Percentiles rank a stretch among this genome's conserved stretches.
phyloP scores from a whole-genome alignment of 2,797 vertebrate species.

The Fundulus diaphanus region DNA sequence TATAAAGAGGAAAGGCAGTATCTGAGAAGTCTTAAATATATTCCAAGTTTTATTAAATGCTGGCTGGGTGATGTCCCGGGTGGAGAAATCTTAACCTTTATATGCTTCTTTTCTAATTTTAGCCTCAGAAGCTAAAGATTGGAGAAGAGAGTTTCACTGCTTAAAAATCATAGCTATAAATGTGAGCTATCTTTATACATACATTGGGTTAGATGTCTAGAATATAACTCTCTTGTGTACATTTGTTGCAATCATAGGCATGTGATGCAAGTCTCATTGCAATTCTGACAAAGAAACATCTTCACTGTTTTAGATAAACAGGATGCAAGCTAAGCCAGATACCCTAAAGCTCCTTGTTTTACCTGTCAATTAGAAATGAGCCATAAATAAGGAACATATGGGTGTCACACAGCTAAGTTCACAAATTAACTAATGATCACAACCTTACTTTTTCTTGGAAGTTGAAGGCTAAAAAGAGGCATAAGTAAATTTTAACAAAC shows the following conservation, averaged over 20 bases:
- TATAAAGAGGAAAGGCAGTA: conserved; percentile 16
- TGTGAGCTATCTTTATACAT: conserved; percentile 2
- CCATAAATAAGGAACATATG: not conserved
- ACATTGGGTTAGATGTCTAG: too few relatives aligned
- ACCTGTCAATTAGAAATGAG: not conserved
- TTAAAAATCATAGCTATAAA: conserved; percentile 19
- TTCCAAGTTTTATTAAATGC: conserved; percentile 32
- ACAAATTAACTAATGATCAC: not conserved
- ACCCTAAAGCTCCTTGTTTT: not conserved
- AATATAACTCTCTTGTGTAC: not conserved
- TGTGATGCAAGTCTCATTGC: not conserved
- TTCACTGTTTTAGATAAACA: not conserved
- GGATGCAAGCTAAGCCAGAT: not conserved
- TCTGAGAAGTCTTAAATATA: conserved; percentile 21
- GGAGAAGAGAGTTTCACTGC: not conserved
- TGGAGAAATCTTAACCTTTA: conserved; percentile 33
- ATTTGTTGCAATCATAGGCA: not conserved
- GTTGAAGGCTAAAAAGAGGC: not conserved
- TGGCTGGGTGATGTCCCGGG: conserved; percentile 9
- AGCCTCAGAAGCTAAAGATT: conserved; percentile 14
- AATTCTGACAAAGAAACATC: too few relatives aligned
- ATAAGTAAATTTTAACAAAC: too few relatives aligned
- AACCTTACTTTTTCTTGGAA: not conserved
- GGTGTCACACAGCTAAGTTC: not conserved
- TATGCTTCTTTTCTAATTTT: conserved; percentile 37